These are phyloP conservation scores for Platanista minor DNA, from an alignment of 2,113 vertebrate species.

Conservation along the genomic window DNA sequence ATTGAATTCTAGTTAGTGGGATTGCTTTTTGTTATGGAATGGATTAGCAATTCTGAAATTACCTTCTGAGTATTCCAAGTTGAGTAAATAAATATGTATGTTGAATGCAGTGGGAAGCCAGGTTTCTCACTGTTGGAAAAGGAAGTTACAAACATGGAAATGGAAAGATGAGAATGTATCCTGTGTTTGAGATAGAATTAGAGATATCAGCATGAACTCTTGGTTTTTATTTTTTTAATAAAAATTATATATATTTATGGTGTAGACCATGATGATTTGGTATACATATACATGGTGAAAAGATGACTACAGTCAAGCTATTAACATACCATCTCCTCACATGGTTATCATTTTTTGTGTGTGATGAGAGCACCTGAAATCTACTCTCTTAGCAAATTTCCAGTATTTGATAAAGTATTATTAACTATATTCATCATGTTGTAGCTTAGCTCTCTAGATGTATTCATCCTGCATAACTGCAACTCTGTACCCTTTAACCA, in stretches of 20 bases:
- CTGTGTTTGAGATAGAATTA: not conserved
- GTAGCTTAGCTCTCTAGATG: too few relatives aligned
- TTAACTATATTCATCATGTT: not conserved
- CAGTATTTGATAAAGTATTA: not conserved
- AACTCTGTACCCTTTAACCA: not conserved
- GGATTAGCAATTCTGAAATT: not conserved
- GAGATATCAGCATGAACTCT: not conserved
- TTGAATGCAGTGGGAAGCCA: not conserved
- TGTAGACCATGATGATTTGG: not conserved
- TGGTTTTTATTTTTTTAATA: not conserved
- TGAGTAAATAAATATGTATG: not conserved
- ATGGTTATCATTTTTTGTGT: not conserved
- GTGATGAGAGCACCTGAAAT: not conserved
- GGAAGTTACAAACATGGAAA: not conserved
- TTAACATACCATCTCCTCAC: not conserved
- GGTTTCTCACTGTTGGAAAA: not conserved
- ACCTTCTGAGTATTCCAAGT: not conserved
- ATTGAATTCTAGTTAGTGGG: not conserved
- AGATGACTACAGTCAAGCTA: not conserved
- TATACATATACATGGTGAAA: not conserved
- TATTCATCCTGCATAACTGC: not conserved
- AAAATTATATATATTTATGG: not conserved
- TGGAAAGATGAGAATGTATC: not conserved
- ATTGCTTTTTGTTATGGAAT: not conserved
- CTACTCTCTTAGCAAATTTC: not conserved